phyloP scores from a whole-genome alignment of 2,888 invertebrate genomes.

The Ichneumoninae sp. region DNA sequence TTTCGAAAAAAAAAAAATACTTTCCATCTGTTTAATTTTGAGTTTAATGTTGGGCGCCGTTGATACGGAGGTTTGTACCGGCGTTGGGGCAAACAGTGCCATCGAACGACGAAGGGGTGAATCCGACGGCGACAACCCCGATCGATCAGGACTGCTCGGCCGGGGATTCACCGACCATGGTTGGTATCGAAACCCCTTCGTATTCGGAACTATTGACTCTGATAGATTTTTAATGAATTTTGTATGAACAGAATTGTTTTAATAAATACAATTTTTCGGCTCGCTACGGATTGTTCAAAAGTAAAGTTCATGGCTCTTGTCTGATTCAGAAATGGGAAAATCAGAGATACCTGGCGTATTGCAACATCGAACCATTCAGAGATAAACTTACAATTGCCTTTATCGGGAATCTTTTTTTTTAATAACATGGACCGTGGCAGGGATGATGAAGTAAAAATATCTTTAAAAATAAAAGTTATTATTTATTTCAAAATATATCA shows the following conservation, averaged over 20 bases:
- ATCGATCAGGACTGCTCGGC: conserved; percentile 38
- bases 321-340: no score
- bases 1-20: not conserved
- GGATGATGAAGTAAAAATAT: conserved; percentile 2
- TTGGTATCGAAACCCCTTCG: not conserved
- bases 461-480: conserved; percentile 82
- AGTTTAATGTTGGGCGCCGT: not conserved
- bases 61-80: not conserved
- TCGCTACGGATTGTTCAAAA: no score
- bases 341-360: no score
- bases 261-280: no score
- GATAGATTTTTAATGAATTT: no score
- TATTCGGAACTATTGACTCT: not conserved
- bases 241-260: no score
- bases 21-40: not conserved
- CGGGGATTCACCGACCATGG: conserved; percentile 15
- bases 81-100: conserved; percentile 28
- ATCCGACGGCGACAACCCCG: conserved; percentile 11
- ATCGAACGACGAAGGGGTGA: conserved; percentile 41
- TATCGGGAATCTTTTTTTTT: no score
- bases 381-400: no score
- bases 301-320: no score
- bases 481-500: conserved; percentile 78
- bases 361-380: no score
- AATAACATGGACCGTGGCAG: conserved; percentile 47